Conservation (phyloP, 1,140 invertebrate species). For the Penaeus chinensis region DNA sequence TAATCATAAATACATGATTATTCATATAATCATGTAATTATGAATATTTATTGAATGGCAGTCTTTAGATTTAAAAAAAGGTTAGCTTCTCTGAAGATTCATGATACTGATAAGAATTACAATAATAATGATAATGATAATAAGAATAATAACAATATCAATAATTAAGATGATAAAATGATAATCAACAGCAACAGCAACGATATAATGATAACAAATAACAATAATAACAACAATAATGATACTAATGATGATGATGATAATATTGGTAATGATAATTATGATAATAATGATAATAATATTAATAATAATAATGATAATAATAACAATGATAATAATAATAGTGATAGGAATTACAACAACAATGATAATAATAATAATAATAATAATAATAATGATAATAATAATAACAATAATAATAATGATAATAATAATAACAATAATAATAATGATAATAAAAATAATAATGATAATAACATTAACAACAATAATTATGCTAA, state of each 20-base stretch:
- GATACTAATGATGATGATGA: constrained; percentile 15
- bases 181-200: background rate
- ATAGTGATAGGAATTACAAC: background rate
- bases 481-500: too few species aligned
- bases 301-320: background rate
- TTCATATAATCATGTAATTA: too few species aligned
- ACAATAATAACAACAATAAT: constrained; percentile 18
- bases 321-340: background rate
- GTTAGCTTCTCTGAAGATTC: too few species aligned
- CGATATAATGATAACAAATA: background rate
- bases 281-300: background rate
- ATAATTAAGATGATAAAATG: constrained; percentile 9
- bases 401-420: too few species aligned
- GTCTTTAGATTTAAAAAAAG: too few species aligned
- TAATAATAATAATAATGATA: too few species aligned
- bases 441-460: too few species aligned
- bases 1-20: too few species aligned
- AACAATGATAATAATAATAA: too few species aligned
- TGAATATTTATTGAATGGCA: too few species aligned
- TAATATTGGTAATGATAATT: background rate
- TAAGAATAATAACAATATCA: constrained; percentile 23
- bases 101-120: background rate
- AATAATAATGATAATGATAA: constrained; percentile 18
- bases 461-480: too few species aligned
- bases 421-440: too few species aligned